Evolutionary conservation across 2,113 vertebrate species (phyloP).

Genomic region (Crotalus tigris): DNA sequence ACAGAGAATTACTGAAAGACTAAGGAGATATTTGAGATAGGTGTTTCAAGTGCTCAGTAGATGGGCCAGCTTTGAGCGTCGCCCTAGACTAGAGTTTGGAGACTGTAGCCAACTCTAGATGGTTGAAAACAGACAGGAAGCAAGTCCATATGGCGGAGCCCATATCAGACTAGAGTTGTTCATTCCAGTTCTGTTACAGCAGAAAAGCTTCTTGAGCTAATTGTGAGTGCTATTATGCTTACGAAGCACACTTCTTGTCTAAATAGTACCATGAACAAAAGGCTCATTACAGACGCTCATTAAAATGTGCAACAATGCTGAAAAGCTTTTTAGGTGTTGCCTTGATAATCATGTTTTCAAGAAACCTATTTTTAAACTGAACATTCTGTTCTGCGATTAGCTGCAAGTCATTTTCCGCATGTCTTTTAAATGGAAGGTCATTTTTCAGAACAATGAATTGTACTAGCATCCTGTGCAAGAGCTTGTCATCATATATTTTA

Average conservation of each 20-base stretch:
- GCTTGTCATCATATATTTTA: conserved; percentile 27
- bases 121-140: not conserved
- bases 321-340: conserved; percentile 33
- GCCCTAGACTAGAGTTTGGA: not conserved
- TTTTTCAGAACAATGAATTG: conserved; percentile 44
- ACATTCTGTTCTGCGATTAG: conserved; percentile 36
- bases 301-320: conserved; percentile 22
- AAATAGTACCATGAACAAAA: conserved; percentile 17
- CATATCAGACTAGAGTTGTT: not conserved
- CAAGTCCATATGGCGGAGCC: too few relatives aligned
- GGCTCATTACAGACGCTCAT: conserved; percentile 21
- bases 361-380: conserved; percentile 52
- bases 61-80: not conserved
- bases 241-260: conserved; percentile 28
- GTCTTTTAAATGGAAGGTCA: conserved; percentile 32
- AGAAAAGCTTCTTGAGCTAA: conserved; percentile 22
- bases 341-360: conserved; percentile 43
- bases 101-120: not conserved
- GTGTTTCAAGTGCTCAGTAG: not conserved
- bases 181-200: not conserved
- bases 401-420: conserved; percentile 33
- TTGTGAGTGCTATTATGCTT: conserved; percentile 34
- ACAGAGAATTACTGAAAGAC: not conserved
- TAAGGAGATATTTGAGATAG: not conserved
- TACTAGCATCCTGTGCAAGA: conserved; percentile 36